These are phyloP conservation scores for Psittacula derbiana DNA, from an alignment of 2,797 vertebrate genomes.

Conservation along the genomic window DNA sequence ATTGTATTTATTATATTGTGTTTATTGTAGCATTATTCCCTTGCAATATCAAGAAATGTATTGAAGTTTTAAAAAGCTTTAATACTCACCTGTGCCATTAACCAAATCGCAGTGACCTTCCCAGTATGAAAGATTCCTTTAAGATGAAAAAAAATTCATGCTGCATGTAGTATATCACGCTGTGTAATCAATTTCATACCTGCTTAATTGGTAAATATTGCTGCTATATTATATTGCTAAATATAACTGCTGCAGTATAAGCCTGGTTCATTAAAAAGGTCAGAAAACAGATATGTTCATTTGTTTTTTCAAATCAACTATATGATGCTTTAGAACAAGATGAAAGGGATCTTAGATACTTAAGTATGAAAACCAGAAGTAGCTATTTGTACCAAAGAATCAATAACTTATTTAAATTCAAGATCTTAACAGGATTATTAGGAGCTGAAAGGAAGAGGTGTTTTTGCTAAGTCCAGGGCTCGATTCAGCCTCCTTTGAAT, in stretches of 20 bases:
- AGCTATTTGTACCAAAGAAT: not conserved
- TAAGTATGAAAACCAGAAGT: not conserved
- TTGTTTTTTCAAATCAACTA: not conserved
- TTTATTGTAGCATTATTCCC: not conserved
- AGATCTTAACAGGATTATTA: not conserved
- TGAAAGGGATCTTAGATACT: not conserved
- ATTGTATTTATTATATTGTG: not conserved
- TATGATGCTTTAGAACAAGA: not conserved
- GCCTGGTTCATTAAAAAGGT: not conserved
- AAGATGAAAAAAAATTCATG: not conserved
- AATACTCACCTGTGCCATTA: slow-evolving; percentile 90
- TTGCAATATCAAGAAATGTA: not conserved
- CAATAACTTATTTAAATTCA: not conserved
- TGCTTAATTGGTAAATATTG: not conserved
- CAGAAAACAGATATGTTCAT: not conserved
- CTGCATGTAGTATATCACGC: not conserved
- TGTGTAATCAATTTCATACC: not conserved
- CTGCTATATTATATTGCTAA: not conserved
- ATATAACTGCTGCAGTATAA: not conserved
- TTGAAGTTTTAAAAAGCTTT: not conserved
- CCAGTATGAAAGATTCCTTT: slow-evolving; percentile 83
- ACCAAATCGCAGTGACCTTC: slow-evolving; percentile 86
- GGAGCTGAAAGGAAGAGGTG: not conserved
- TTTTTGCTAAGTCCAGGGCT: not conserved
- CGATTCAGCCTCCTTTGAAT: not conserved